Evolutionary conservation across 2,888 invertebrate species (phyloP), one percentile per base, ranked within the genome.

Genomic region (Drosophila neoperkinsi): DNA sequence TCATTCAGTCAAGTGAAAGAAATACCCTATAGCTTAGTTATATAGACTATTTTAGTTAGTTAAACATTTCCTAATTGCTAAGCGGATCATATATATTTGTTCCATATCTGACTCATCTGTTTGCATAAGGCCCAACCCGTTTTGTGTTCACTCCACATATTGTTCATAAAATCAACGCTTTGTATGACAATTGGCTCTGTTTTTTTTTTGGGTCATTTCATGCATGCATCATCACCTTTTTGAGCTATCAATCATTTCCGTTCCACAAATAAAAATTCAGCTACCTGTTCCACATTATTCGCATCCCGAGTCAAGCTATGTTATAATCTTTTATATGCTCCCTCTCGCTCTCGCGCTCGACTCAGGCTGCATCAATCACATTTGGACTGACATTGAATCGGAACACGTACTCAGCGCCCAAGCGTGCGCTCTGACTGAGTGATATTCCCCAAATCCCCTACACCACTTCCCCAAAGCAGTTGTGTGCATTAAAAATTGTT

Each of bases 211-310:
- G 69, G 36, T 64, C 60, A 71, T 34, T 62, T 55, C 50, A 64
- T 57, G 68, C 56, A 68, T 56, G 65, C 52, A 53, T 66, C 72
- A 74, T 65, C 82, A 71, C 53, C 66, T 60, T 41, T 31, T 56
- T 62, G 53, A 63, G 56, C 64, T 73, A 87, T 87, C 80, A 82
- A 87, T 84, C 76, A 86, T 73, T 82, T 74, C 56, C 74, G 70
- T 63, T 80, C 58, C 55, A 53, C 33, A 69, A 36, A 36, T 51
- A 46, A 21, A 50, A 53, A 21, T 9, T 4, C 31, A 43, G 50
- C 66, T 87, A 77, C 72, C 67, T 83, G 82, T 51, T 33, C 56
- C 18, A 21, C 52, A 57, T 41, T 56, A 21, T 65, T 59, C 28
- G 49, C 38, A 64, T 63, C 67, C 73, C 56, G 68, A 49, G 59